Conservation (phyloP, 2,888 invertebrate species). For the Xylocampa areola region DNA sequence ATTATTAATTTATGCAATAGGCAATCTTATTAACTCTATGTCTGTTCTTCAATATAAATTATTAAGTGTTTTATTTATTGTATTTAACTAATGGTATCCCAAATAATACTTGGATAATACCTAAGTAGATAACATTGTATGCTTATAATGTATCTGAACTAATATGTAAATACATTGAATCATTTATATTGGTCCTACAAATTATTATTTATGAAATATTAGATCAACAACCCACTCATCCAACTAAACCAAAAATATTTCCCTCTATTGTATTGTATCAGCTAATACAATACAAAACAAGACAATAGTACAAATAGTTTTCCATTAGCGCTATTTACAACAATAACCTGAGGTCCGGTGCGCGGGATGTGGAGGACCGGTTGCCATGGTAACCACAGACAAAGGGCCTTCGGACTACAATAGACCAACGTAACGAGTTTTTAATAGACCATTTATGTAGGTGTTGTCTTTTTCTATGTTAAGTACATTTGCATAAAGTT, state of each 20-base stretch:
- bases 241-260: constrained; percentile 36
- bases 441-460: constrained; percentile 44
- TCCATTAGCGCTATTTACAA: constrained; percentile 53
- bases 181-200: not conserved
- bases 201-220: not conserved
- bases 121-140: too few relatives aligned
- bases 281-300: constrained; percentile 40
- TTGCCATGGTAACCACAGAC: constrained; percentile 51
- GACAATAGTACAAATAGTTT: constrained; percentile 60
- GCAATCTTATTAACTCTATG: too few relatives aligned
- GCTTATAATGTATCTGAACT: too few relatives aligned
- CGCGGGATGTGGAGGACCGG: constrained; percentile 26
- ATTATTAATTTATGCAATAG: too few relatives aligned
- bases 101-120: too few relatives aligned
- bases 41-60: too few relatives aligned
- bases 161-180: too few relatives aligned
- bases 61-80: too few relatives aligned
- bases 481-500: constrained; percentile 21
- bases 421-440: constrained; percentile 40
- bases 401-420: constrained; percentile 36
- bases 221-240: not conserved
- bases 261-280: constrained; percentile 31
- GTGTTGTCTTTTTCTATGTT: constrained; percentile 20
- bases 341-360: constrained; percentile 39
- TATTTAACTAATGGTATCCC: too few relatives aligned